Evolutionary conservation across 2,888 invertebrate genomes (phyloP).

Genomic region (Phengaris arion): DNA sequence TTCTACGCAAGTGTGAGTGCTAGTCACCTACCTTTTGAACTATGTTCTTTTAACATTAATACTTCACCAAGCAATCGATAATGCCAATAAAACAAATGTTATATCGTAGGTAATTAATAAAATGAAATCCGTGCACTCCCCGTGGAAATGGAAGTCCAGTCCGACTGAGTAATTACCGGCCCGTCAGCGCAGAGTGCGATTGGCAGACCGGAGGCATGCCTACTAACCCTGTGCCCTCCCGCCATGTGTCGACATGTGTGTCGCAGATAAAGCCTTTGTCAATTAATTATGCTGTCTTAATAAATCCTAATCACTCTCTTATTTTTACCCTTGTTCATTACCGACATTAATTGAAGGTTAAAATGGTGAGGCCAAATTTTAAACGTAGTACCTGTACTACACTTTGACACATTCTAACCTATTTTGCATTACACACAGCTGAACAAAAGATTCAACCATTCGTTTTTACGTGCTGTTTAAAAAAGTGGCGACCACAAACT

Average conservation of each 20-base stretch:
- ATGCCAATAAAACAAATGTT: background rate
- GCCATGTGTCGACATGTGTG: slow-evolving; percentile 37
- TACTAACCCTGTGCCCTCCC: slow-evolving; percentile 39
- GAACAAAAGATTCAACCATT: too few relatives aligned
- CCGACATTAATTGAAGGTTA: too few relatives aligned
- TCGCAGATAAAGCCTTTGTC: slow-evolving; percentile 53
- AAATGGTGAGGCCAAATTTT: too few relatives aligned
- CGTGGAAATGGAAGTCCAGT: slow-evolving; percentile 34
- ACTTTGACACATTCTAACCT: too few relatives aligned
- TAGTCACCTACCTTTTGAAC: too few relatives aligned
- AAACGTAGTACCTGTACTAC: too few relatives aligned
- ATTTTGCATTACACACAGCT: too few relatives aligned
- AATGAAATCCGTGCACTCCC: slow-evolving; percentile 25
- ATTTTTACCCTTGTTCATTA: background rate
- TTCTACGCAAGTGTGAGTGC: too few relatives aligned
- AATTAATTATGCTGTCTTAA: slow-evolving; percentile 48
- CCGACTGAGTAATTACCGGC: slow-evolving; percentile 53
- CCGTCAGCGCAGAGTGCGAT: slow-evolving; percentile 49
- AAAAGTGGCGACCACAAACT: too few relatives aligned
- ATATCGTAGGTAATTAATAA: slow-evolving; percentile 20
- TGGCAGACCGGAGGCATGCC: slow-evolving; percentile 53
- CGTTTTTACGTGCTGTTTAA: too few relatives aligned
- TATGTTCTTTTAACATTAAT: too few relatives aligned
- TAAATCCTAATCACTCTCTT: background rate
- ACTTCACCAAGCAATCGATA: background rate